Percentiles rank a stretch among this genome's conserved stretches.
These are phyloP conservation scores for Oncorhynchus keta DNA, from an alignment of 2,113 vertebrate genomes.

Conservation along the genomic window DNA sequence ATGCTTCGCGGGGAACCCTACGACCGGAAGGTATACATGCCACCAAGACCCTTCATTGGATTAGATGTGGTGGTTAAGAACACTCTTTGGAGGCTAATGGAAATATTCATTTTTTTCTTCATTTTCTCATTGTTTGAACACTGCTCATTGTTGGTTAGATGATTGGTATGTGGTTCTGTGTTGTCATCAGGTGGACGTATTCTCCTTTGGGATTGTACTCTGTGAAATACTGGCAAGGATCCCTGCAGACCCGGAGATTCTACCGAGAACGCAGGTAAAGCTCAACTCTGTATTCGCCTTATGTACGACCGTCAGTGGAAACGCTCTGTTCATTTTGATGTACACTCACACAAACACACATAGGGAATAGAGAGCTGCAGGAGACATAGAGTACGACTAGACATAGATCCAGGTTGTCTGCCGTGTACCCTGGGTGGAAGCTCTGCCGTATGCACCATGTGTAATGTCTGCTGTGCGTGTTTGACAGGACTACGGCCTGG, in stretches of 20 bases:
- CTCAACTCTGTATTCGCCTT: neutral
- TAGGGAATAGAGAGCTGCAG: neutral
- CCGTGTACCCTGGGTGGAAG: neutral
- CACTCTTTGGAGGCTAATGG: neutral
- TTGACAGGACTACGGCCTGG: constrained; percentile 82
- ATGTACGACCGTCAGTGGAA: neutral
- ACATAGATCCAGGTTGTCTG: neutral
- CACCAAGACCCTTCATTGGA: neutral
- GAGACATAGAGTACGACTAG: too few relatives aligned
- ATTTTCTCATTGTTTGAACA: too few relatives aligned
- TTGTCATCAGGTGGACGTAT: constrained; percentile 82
- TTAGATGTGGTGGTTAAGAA: neutral
- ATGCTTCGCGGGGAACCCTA: constrained; percentile 87
- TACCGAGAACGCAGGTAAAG: constrained; percentile 83
- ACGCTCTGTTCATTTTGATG: neutral
- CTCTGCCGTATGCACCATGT: neutral
- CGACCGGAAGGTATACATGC: constrained; percentile 77
- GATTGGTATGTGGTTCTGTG: too few relatives aligned
- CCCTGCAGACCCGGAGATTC: constrained; percentile 84
- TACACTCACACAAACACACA: neutral
- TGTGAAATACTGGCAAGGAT: constrained; percentile 86
- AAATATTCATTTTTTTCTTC: too few relatives aligned
- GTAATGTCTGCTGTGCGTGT: neutral
- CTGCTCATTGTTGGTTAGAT: neutral
- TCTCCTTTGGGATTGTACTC: constrained; percentile 88